Conservation (phyloP, 92 coral and sea anemone genomes). For the Ricordea florida region DNA sequence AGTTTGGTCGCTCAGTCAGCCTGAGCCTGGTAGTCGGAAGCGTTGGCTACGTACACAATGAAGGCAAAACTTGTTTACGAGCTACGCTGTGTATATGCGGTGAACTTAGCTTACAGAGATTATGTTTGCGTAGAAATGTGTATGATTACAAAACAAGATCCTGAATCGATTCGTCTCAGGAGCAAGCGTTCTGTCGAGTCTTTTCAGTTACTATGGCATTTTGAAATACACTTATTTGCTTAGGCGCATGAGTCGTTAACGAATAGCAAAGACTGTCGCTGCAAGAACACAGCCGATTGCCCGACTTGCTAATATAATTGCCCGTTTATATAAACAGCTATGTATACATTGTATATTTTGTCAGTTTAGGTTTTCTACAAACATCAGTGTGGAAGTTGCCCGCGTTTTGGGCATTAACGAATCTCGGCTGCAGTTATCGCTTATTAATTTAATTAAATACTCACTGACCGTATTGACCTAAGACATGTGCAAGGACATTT, state of each 20-base stretch:
- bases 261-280: neutral
- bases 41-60: too few relatives aligned
- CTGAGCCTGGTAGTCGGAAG: neutral
- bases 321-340: neutral
- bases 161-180: neutral
- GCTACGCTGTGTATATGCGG: too few relatives aligned
- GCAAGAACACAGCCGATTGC: neutral
- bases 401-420: neutral
- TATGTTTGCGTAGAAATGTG: too few relatives aligned
- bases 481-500: too few relatives aligned
- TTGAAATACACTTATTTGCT: neutral
- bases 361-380: neutral
- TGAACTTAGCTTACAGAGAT: too few relatives aligned
- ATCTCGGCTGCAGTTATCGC: neutral
- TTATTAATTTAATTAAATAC: constrained; percentile 23
- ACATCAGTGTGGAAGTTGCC: neutral
- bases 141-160: neutral
- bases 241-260: neutral
- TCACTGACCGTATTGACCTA: too few relatives aligned
- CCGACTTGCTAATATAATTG: neutral
- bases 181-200: constrained; percentile 13
- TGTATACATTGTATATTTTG: neutral
- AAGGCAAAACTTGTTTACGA: too few relatives aligned
- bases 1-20: neutral
- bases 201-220: constrained; percentile 20